Percentiles rank a stretch among this genome's conserved stretches.
These are phyloP conservation scores for Pangasianodon hypophthalmus DNA, from an alignment of 2,113 vertebrate species.

Conservation along the genomic window DNA sequence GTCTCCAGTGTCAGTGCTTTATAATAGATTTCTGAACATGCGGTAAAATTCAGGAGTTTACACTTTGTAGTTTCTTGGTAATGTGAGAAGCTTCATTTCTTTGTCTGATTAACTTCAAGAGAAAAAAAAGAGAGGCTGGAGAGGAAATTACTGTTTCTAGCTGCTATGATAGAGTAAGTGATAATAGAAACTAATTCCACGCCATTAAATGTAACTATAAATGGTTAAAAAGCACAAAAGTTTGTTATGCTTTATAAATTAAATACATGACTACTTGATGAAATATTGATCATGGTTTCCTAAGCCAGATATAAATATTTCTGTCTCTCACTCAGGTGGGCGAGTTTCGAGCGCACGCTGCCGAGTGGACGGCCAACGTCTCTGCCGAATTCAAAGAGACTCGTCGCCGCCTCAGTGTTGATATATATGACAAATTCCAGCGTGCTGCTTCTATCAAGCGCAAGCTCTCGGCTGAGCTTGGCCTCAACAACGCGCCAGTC, in stretches of 20 bases:
- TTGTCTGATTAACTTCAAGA: background rate
- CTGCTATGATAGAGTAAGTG: background rate
- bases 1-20: background rate
- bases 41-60: background rate
- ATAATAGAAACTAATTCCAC: background rate
- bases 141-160: background rate
- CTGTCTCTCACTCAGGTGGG: slow-evolving; percentile 79
- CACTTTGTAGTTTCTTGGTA: background rate
- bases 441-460: slow-evolving; percentile 95
- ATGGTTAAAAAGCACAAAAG: background rate
- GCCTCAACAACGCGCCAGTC: slow-evolving; percentile 77
- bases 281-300: background rate
- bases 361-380: slow-evolving; percentile 97
- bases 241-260: background rate
- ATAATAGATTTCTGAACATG: background rate
- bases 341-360: slow-evolving; percentile 94
- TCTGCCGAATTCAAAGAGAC: slow-evolving; percentile 98
- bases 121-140: no score
- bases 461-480: slow-evolving; percentile 92
- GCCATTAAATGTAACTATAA: background rate
- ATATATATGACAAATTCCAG: slow-evolving; percentile 98
- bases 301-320: background rate
- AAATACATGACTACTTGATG: background rate
- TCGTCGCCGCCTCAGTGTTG: slow-evolving; percentile 90
- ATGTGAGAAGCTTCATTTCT: background rate